Evolutionary conservation across 2,888 invertebrate genomes (phyloP).

Genomic region (Hemicrepidius hirtus): DNA sequence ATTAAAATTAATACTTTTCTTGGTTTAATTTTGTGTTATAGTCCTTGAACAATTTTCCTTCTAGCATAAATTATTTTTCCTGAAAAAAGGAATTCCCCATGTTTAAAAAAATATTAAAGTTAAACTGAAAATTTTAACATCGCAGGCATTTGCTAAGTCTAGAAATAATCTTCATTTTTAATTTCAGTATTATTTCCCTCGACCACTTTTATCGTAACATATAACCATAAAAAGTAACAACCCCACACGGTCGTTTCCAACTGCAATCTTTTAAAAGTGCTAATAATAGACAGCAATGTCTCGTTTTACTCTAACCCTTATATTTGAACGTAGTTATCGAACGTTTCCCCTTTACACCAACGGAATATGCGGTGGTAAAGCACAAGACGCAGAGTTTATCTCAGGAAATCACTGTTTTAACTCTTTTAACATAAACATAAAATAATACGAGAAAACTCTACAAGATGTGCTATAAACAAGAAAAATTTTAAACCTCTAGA

Average conservation of each 20-base stretch:
- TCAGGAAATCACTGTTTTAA: not conserved
- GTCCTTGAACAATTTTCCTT: not conserved
- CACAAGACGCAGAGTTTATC: too few species aligned
- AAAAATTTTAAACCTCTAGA: constrained; percentile 6
- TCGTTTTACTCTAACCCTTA: not conserved
- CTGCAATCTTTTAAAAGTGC: constrained; percentile 24
- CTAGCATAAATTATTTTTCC: too few species aligned
- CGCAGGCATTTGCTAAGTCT: too few species aligned
- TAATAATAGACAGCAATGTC: constrained; percentile 14
- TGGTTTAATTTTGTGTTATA: constrained; percentile 12
- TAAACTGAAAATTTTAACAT: not conserved
- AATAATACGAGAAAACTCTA: not conserved
- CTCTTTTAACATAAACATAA: constrained; percentile 14
- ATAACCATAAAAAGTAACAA: constrained; percentile 26
- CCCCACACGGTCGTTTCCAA: constrained; percentile 8
- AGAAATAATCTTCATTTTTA: not conserved
- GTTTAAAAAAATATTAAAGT: too few species aligned
- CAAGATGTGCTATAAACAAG: constrained; percentile 10
- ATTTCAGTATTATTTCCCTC: constrained; percentile 6
- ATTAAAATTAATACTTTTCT: constrained; percentile 14
- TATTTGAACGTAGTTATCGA: constrained; percentile 7
- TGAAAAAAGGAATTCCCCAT: too few species aligned
- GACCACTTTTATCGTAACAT: constrained; percentile 10
- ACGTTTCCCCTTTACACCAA: not conserved
- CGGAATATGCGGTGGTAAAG: not conserved